Base-by-base conservation (phyloP, 2,113 vertebrate genomes). In the Antigone vipio region DNA sequence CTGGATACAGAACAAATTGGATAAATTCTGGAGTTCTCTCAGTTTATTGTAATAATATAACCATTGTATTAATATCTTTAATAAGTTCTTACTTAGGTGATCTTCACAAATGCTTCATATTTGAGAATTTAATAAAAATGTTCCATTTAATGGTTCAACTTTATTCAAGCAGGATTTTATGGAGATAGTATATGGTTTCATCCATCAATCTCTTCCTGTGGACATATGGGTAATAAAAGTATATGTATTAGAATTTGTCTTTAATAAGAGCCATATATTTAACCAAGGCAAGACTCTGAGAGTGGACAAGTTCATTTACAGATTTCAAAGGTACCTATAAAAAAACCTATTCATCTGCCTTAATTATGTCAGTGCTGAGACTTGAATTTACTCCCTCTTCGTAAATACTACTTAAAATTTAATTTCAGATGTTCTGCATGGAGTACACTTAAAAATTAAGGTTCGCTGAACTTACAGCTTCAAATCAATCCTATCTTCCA, bases 221-320 rank as follows among this genome's bases (percentile, higher is more conserved):
- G 88, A 92, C 93, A 76, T 96, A 88, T 67, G 86, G 92, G 95
- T 96, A 97, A 97, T 98, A 98, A 98, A 98, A 77, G 96, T 88
- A 76, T 96, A 97, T 96, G 85, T 52, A 91, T 95, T 93, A 93
- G 91, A 97, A 97, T 97, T 92, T 97, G 67, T 95, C 95, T 98
- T 97, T 97, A 98, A 97, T 97, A 97, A 97, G 87, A 93, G 67
- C 68, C 79, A 96, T 98, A 98, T 97, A 97, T 98, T 97, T 97
- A 92, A 93, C 68, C 55, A 78, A 96, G 78, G 91, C 76, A 95
- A 92, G 56, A 77, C 66, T 85, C 63, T 91, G 84, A 94, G 85
- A 96, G 60, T 27, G 81, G 90, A 95, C 68, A 97, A 95, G 92
- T 97, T 98, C 97, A 97, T 97, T 97, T 98, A 92, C 62, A 95